phyloP scores from a whole-genome alignment of 2,888 invertebrate genomes.

The Girardia tigrina region DNA sequence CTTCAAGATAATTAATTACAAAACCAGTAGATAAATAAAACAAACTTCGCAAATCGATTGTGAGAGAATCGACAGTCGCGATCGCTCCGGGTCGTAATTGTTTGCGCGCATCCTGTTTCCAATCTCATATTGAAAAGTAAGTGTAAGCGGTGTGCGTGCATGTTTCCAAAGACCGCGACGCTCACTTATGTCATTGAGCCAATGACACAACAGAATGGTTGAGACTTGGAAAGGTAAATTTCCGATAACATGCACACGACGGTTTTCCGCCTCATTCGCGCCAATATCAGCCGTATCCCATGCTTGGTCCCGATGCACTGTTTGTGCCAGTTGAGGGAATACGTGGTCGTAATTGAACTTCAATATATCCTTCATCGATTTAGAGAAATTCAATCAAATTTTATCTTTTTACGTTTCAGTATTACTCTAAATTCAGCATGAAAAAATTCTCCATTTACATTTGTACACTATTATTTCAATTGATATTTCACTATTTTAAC shows the following conservation, averaged over 20 bases:
- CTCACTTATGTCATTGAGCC: constrained; percentile 67
- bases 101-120: constrained; percentile 76
- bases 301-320: background rate
- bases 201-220: constrained; percentile 74
- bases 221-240: constrained; percentile 92
- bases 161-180: constrained; percentile 54
- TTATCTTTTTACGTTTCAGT: no score
- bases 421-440: no score
- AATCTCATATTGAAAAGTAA: constrained; percentile 95
- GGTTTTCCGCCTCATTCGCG: background rate
- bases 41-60: constrained; percentile 67
- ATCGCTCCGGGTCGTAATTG: constrained; percentile 60
- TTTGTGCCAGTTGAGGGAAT: background rate
- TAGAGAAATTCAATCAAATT: no score
- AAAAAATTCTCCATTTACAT: no score
- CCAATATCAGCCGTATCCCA: background rate
- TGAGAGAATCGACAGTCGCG: constrained; percentile 77
- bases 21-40: no score
- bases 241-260: constrained; percentile 55
- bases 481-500: no score
- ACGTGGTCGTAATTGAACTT: constrained; percentile 40
- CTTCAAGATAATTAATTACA: no score
- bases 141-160: constrained; percentile 70
- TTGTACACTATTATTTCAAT: no score
- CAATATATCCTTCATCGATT: no score